Evolutionary conservation across 2,113 vertebrate genomes (phyloP).

Genomic region (Hippocampus abdominalis): DNA sequence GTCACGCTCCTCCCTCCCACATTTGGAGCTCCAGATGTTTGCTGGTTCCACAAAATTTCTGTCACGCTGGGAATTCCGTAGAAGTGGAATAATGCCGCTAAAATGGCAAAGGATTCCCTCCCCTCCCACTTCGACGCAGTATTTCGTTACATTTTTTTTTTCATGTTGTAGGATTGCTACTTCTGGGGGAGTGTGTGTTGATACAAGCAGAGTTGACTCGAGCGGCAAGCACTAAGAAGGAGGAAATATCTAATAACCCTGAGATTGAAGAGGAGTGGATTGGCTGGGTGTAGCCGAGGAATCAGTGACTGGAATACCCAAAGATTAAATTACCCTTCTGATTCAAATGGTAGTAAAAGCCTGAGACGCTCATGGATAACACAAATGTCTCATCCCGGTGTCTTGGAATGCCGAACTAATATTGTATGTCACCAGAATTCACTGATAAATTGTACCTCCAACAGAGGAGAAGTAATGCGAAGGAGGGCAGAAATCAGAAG

Average conservation of each 20-base stretch:
- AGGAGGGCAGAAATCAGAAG: too few relatives aligned
- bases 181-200: constrained; percentile 42
- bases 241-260: constrained; percentile 60
- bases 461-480: too few relatives aligned
- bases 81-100: constrained; percentile 44
- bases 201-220: constrained; percentile 49
- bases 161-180: constrained; percentile 40
- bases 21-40: constrained; percentile 63
- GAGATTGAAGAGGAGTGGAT: constrained; percentile 43
- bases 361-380: constrained; percentile 32
- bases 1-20: constrained; percentile 32
- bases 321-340: constrained; percentile 42
- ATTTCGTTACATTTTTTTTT: constrained; percentile 48
- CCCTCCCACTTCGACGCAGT: not conserved
- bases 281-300: constrained; percentile 32
- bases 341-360: constrained; percentile 51
- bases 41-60: constrained; percentile 63
- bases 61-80: constrained; percentile 58
- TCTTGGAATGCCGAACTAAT: constrained; percentile 31
- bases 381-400: constrained; percentile 48
- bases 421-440: too few relatives aligned
- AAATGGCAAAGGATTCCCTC: not conserved
- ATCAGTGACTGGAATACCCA: constrained; percentile 36
- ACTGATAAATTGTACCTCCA: too few relatives aligned
- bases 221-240: constrained; percentile 27